These are phyloP conservation scores for Peromyscus melanophrys DNA, from an alignment of 2,797 vertebrate species.

Conservation along the genomic window DNA sequence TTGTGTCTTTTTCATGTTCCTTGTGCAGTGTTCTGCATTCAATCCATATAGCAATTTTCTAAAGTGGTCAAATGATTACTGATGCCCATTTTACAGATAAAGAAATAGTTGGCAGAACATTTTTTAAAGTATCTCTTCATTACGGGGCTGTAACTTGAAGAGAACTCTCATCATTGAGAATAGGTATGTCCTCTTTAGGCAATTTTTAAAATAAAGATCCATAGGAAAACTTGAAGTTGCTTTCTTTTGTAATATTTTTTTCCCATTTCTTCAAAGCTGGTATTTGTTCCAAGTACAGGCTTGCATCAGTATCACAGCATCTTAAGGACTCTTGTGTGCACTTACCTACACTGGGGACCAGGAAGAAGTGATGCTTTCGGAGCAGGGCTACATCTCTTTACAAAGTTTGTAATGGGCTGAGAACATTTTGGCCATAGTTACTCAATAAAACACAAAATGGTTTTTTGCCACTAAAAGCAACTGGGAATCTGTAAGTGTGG, in stretches of 20 bases:
- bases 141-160: conserved; percentile 27
- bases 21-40: neutral
- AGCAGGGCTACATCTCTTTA: neutral
- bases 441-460: conserved; percentile 51
- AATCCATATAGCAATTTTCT: neutral
- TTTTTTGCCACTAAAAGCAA: conserved; percentile 50
- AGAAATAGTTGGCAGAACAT: neutral
- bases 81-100: conserved; percentile 42
- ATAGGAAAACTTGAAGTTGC: conserved; percentile 3
- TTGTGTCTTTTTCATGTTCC: neutral
- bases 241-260: neutral
- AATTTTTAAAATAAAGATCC: conserved; percentile 43
- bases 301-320: neutral
- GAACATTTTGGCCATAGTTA: conserved; percentile 1
- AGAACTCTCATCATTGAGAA: neutral
- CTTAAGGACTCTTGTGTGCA: neutral
- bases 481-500: neutral
- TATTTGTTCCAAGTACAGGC: neutral
- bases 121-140: conserved; percentile 26
- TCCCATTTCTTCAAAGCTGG: conserved; percentile 20
- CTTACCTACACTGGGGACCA: neutral
- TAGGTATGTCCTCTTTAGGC: neutral
- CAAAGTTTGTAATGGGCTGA: neutral
- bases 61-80: neutral
- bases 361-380: conserved; percentile 43